Evolutionary conservation across 2,888 invertebrate genomes (phyloP).

Genomic region (Limnephilus rhombicus): DNA sequence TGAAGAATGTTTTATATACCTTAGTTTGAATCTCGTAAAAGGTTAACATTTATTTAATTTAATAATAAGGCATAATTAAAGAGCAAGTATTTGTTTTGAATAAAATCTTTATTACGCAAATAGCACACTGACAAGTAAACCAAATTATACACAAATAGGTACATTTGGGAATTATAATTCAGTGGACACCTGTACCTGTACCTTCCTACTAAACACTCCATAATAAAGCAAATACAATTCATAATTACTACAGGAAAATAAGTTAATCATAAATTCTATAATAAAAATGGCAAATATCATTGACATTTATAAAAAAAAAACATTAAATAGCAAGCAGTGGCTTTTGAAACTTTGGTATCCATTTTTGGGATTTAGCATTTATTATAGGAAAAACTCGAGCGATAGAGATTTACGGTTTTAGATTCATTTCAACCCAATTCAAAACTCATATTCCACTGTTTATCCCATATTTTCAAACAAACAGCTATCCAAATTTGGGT

Average conservation of each 20-base stretch:
- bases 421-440: too few relatives aligned
- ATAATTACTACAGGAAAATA: neutral
- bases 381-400: too few relatives aligned
- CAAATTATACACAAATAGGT: neutral
- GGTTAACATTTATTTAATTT: neutral
- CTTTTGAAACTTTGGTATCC: neutral
- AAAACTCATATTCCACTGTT: too few relatives aligned
- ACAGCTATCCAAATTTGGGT: too few relatives aligned
- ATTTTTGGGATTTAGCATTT: neutral
- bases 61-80: neutral
- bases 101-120: conserved; percentile 33
- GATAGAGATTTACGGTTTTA: too few relatives aligned
- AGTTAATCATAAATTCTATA: neutral
- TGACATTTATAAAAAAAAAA: neutral
- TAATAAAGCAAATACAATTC: neutral
- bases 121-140: conserved; percentile 27
- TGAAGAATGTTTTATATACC: neutral
- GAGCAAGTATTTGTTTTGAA: neutral
- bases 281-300: neutral
- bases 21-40: neutral
- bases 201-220: neutral
- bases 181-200: neutral
- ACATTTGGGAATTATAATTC: neutral
- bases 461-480: too few relatives aligned
- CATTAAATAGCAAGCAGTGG: too few relatives aligned